Base-by-base conservation (phyloP, 2,797 vertebrate species). In the Gymnoscopelus braueri region DNA sequence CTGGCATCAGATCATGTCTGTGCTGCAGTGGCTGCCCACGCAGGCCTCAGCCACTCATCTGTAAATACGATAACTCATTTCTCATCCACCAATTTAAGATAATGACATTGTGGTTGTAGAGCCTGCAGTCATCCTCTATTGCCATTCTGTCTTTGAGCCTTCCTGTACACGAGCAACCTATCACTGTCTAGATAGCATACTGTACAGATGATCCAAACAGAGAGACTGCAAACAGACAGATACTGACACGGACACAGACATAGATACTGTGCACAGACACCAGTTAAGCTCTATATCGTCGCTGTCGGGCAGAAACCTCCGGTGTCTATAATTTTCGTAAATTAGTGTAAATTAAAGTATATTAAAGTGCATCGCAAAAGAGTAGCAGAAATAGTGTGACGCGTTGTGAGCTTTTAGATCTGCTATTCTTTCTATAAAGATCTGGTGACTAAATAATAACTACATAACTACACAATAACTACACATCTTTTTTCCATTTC, bases 61-160 rank as follows among this genome's bases (percentile, higher is more conserved):
- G 15, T 54, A 24, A 71, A 67, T 73, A 61, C 71, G 65, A 72
- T 74, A 61, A 52, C 32, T 72, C 60, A 72, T 57, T 58, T 76
- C 69, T 61, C 59, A 79, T 78, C 61, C 67, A 48, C 32, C 32
- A 35, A 35, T 35, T 59, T 12, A 66, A 84, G 5, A 60, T 32
- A 35, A 60, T n/a, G n/a, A 10, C 44, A 3, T 62, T 61, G 32
- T 58, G 19, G 62, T 83, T 67, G 5, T 35, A 75, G n/a, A 80
- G 3, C 13, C 67, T 58, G 63, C 53, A 69, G 57, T 63, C 63
- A 12, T 72, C 44, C 72, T 58, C 44, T 48, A 15, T 65, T 58
- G 57, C 3, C 8, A 3, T 15, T 11, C 54, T 26, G 54, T 4
- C 54, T 10, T 12, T 56, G 54, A 35, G 29, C 55, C 50, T 71